Conservation (phyloP, 64 coral and sea anemone genomes). For the Montipora cactus region DNA sequence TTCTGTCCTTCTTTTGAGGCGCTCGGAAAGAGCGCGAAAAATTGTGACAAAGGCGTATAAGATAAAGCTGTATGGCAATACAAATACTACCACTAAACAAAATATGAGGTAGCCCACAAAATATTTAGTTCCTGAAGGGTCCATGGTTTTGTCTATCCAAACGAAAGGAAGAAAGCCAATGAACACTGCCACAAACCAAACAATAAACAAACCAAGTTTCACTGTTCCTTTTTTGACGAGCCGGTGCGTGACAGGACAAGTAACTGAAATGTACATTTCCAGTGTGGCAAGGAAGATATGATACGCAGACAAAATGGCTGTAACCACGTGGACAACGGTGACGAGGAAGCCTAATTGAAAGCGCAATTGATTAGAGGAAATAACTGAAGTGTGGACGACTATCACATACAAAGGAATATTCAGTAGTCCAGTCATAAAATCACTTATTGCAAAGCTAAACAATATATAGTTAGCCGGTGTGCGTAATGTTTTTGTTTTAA, state of each 20-base stretch:
- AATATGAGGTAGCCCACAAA: background rate
- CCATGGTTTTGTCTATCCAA: background rate
- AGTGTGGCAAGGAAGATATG: constrained; percentile 23
- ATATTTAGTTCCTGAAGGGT: background rate
- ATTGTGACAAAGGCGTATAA: constrained; percentile 44
- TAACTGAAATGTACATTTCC: constrained; percentile 15
- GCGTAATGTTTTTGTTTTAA: constrained; percentile 7
- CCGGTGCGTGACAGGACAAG: constrained; percentile 13
- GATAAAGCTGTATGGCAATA: constrained; percentile 28
- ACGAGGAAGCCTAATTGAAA: constrained; percentile 22
- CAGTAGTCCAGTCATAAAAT: constrained; percentile 29
- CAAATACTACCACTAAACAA: constrained; percentile 14
- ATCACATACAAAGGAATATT: constrained; percentile 32
- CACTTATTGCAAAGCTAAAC: constrained; percentile 7
- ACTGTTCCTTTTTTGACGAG: background rate
- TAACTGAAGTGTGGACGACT: background rate
- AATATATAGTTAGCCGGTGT: constrained; percentile 22
- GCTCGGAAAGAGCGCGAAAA: background rate
- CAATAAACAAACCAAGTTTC: background rate
- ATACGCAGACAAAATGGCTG: constrained; percentile 19
- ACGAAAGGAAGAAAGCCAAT: constrained; percentile 36
- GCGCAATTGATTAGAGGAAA: background rate
- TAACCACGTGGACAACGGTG: background rate
- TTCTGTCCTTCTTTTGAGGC: background rate
- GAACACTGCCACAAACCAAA: background rate